These are phyloP conservation scores for Chloroceryle aenea DNA, from an alignment of 2,113 vertebrate genomes.

Conservation along the genomic window DNA sequence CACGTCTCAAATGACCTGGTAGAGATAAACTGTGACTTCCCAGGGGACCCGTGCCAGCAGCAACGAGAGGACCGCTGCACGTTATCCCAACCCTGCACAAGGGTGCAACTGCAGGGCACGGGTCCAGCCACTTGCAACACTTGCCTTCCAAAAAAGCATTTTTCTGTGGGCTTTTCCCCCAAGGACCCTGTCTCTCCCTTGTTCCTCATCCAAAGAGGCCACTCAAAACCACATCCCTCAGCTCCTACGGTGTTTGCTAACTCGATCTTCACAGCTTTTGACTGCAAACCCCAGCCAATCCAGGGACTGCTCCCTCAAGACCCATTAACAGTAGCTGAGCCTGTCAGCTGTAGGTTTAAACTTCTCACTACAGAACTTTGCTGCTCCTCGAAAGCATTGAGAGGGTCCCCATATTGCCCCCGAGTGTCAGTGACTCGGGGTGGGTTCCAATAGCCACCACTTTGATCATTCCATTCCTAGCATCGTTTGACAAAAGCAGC, in stretches of 20 bases:
- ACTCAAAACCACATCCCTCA: background rate
- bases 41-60: background rate
- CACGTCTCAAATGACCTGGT: conserved; percentile 28
- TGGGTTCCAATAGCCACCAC: background rate
- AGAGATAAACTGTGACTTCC: conserved; percentile 5
- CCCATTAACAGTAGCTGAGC: background rate
- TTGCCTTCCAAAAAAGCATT: background rate
- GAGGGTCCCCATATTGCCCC: background rate
- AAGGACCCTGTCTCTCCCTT: background rate
- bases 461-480: background rate
- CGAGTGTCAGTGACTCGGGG: background rate
- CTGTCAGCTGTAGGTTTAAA: background rate
- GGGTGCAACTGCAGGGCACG: rapidly evolving
- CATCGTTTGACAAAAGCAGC: background rate
- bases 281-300: background rate
- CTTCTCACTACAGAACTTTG: background rate
- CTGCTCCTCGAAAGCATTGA: background rate
- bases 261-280: background rate
- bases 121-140: background rate
- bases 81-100: rapidly evolving
- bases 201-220: background rate
- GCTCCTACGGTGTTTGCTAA: background rate
- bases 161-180: background rate
- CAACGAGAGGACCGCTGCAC: rapidly evolving
- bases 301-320: background rate